These are phyloP conservation scores for Ceraclea dissimilis DNA, from an alignment of 2,888 invertebrate species.

Conservation along the genomic window DNA sequence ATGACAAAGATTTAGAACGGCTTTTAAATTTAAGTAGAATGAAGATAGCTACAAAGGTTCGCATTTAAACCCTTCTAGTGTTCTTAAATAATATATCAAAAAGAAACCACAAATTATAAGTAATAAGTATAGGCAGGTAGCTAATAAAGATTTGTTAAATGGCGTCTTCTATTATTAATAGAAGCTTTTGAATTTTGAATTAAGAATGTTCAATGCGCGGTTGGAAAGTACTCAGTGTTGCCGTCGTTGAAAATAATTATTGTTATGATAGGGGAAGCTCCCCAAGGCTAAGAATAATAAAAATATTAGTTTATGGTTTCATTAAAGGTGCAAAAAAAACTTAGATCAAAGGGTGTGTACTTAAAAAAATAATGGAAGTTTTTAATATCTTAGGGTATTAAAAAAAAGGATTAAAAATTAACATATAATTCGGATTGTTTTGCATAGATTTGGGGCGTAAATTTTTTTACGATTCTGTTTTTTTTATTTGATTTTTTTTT, in stretches of 20 bases:
- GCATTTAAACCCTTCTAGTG: neutral
- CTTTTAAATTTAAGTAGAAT: too few relatives aligned
- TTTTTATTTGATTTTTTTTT: conserved; percentile 13
- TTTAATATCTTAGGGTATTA: conserved; percentile 6
- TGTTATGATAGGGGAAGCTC: conserved; percentile 21
- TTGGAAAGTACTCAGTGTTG: conserved; percentile 7
- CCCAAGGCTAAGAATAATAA: conserved; percentile 17
- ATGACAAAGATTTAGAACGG: too few relatives aligned
- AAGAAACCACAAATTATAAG: neutral
- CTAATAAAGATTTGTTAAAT: neutral
- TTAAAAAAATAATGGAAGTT: conserved; percentile 18
- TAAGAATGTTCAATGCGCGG: conserved; percentile 4
- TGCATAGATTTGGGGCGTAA: conserved; percentile 13
- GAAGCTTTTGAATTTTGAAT: neutral
- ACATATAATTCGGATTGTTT: conserved; percentile 20
- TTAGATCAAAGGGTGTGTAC: conserved; percentile 15
- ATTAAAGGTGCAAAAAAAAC: conserved; percentile 16
- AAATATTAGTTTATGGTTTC: conserved; percentile 24
- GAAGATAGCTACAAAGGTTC: too few relatives aligned
- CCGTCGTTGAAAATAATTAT: conserved; percentile 16
- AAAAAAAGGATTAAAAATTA: conserved; percentile 24
- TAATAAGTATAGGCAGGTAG: neutral
- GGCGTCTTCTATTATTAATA: neutral
- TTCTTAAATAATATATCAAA: neutral
- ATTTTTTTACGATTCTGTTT: conserved; percentile 12